phyloP scores from a whole-genome alignment of 2,113 vertebrate species.

The Taurulus bubalis region DNA sequence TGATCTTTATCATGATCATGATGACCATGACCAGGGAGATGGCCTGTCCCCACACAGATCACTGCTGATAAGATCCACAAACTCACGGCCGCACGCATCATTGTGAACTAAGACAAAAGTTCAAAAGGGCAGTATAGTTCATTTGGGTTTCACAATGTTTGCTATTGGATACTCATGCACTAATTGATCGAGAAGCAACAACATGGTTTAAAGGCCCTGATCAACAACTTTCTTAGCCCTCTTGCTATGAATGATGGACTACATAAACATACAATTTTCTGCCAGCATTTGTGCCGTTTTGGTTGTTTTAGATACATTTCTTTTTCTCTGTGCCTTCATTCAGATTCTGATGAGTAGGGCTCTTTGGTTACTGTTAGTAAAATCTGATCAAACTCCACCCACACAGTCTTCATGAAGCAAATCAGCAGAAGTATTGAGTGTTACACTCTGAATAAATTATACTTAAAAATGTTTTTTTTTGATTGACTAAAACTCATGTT shows the following conservation, averaged over 20 bases:
- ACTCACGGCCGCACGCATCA: constrained; percentile 51
- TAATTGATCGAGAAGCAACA: not conserved
- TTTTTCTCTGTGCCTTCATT: not conserved
- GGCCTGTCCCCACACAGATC: constrained; percentile 48
- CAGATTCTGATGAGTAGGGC: not conserved
- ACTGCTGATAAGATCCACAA: constrained; percentile 68
- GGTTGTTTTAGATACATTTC: not conserved
- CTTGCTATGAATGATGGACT: not conserved
- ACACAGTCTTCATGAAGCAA: not conserved
- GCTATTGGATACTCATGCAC: not conserved
- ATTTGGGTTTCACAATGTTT: constrained; percentile 48
- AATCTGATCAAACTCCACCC: not conserved
- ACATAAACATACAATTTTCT: not conserved
- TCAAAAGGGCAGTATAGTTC: constrained; percentile 36
- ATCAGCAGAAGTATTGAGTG: not conserved
- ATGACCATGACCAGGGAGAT: constrained; percentile 27
- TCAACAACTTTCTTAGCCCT: not conserved
- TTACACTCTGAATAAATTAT: not conserved
- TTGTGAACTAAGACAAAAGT: constrained; percentile 51
- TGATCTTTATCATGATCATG: constrained; percentile 20
- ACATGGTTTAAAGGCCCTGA: not conserved
- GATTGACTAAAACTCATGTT: not conserved
- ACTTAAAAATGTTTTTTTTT: not conserved
- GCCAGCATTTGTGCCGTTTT: not conserved
- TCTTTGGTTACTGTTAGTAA: not conserved